A percentile compares a stretch with the other conserved stretches of the same genome.
Conservation (phyloP, 2,888 invertebrate genomes). For the Parasteatoda lunata region DNA sequence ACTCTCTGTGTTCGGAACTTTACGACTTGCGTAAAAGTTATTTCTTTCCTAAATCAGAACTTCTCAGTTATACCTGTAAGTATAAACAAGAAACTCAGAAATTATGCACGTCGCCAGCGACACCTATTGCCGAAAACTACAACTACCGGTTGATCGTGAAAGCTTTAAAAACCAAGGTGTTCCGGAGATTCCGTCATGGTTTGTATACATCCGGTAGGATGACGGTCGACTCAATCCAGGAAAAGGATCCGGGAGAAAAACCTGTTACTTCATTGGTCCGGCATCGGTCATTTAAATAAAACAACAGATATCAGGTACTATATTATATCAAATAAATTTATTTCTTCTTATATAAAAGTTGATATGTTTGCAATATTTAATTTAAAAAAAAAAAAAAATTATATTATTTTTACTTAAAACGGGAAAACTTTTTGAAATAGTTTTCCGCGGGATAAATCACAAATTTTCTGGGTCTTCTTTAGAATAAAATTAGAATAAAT, state of each 20-base stretch:
- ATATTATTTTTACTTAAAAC: background rate
- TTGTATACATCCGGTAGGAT: constrained; percentile 62
- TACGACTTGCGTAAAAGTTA: no score
- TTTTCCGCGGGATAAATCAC: no score
- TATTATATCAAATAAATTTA: background rate
- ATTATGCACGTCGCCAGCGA: constrained; percentile 6
- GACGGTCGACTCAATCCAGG: constrained; percentile 36
- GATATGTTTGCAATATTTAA: background rate
- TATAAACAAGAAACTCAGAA: background rate
- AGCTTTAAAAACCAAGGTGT: constrained; percentile 45
- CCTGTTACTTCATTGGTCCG: constrained; percentile 56
- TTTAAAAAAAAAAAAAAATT: background rate
- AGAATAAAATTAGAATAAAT: no score
- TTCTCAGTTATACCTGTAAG: background rate
- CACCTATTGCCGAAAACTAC: constrained; percentile 17
- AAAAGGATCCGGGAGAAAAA: constrained; percentile 28
- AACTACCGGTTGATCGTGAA: constrained; percentile 46
- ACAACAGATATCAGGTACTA: constrained; percentile 32
- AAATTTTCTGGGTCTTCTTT: no score
- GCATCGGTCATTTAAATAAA: constrained; percentile 22
- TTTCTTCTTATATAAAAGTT: background rate
- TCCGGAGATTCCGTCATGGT: constrained; percentile 58
- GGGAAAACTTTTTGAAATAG: background rate
- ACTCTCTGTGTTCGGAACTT: no score
- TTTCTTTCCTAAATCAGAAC: background rate